phyloP scores from a whole-genome alignment of 2,113 vertebrate genomes.

The Promerops cafer region DNA sequence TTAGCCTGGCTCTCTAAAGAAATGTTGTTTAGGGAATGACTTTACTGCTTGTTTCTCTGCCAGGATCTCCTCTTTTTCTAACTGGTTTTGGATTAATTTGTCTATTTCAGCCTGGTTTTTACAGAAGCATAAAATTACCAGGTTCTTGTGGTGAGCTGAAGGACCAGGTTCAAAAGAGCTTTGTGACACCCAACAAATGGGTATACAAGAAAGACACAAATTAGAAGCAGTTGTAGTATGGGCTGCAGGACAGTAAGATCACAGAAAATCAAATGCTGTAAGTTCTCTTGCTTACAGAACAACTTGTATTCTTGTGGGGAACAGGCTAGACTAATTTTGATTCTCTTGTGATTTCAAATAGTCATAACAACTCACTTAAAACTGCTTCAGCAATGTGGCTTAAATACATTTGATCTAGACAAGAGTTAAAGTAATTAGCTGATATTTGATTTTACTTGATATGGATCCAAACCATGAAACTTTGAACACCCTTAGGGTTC shows the following conservation, averaged over 20 bases:
- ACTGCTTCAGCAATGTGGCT: background rate
- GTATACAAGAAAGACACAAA: background rate
- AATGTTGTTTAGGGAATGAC: background rate
- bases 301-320: constrained; percentile 21
- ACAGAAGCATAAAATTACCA: background rate
- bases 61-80: background rate
- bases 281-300: background rate
- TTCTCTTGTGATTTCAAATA: constrained; percentile 28
- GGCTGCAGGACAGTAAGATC: background rate
- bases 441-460: constrained; percentile 43
- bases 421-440: constrained; percentile 53
- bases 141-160: background rate
- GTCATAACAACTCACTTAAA: constrained; percentile 43
- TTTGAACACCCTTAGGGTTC: constrained; percentile 21
- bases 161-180: background rate
- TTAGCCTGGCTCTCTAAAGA: background rate
- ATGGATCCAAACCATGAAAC: constrained; percentile 46
- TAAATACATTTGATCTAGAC: constrained; percentile 29
- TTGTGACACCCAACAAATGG: background rate
- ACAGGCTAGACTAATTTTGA: background rate
- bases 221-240: background rate
- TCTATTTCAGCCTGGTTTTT: background rate
- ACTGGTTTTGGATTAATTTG: background rate
- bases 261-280: background rate
- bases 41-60: background rate